Percentiles rank a stretch among this genome's conserved stretches.
These are phyloP conservation scores for Cervus canadensis DNA, from an alignment of 2,113 vertebrate species.

Conservation along the genomic window DNA sequence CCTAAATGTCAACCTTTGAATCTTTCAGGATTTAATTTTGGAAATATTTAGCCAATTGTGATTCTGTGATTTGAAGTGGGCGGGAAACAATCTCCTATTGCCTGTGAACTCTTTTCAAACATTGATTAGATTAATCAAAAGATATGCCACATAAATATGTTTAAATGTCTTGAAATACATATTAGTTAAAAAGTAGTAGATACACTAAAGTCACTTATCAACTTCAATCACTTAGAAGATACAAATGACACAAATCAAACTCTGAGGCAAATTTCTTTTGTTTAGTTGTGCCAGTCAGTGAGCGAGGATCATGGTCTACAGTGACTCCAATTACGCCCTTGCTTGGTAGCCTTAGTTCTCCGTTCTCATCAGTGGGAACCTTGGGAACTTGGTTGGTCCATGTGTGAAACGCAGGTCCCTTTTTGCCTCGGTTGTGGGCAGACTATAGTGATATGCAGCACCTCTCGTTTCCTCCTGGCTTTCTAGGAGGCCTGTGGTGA, in stretches of 20 bases:
- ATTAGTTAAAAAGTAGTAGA: not conserved
- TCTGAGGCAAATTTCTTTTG: not conserved
- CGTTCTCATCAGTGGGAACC: not conserved
- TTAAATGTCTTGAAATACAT: not conserved
- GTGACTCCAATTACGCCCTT: not conserved
- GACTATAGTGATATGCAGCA: not conserved
- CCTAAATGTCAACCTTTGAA: not conserved
- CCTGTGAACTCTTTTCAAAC: not conserved
- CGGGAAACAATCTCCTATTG: not conserved
- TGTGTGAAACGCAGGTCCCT: not conserved
- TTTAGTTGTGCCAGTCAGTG: not conserved
- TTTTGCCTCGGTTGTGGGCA: not conserved
- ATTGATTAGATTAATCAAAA: conserved; percentile 22
- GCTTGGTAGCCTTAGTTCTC: not conserved
- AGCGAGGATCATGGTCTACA: not conserved
- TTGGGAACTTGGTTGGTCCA: not conserved
- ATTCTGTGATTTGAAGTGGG: not conserved
- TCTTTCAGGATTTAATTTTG: conserved; percentile 33
- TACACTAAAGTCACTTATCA: not conserved
- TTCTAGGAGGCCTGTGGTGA: not conserved
- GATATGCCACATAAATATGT: not conserved
- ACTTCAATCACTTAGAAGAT: not conserved
- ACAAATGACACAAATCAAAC: not conserved
- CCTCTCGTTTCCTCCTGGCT: not conserved
- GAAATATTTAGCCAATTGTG: not conserved